phyloP scores from a whole-genome alignment of 2,888 invertebrate species.

The Pollenia griseotomentosa region DNA sequence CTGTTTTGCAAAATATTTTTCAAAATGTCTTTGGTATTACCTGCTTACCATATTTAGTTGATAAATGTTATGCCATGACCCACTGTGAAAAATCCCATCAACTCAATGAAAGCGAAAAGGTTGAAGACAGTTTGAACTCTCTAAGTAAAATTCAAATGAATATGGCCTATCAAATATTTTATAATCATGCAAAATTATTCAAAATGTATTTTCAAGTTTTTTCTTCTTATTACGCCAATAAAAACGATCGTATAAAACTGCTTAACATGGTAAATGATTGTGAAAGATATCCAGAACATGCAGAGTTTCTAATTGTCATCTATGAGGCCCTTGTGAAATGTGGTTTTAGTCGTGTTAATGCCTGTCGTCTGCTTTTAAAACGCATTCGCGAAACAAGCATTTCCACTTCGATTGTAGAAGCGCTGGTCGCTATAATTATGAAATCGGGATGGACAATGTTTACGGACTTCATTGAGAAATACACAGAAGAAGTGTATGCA shows the following conservation, averaged over 20 bases:
- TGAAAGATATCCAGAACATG: conserved; percentile 74
- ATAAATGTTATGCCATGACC: conserved; percentile 56
- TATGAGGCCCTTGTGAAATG: conserved; percentile 71
- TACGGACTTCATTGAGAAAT: conserved; percentile 74
- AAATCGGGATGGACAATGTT: conserved; percentile 77
- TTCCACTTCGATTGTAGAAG: conserved; percentile 67
- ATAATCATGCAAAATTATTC: conserved; percentile 72
- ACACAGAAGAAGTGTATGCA: conserved; percentile 59
- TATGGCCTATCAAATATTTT: conserved; percentile 68
- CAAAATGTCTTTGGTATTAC: conserved; percentile 71
- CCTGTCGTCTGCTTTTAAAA: conserved; percentile 73
- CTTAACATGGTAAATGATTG: conserved; percentile 75
- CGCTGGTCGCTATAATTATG: conserved; percentile 75
- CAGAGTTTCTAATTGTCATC: conserved; percentile 62
- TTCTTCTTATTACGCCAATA: conserved; percentile 71
- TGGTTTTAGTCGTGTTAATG: conserved; percentile 74
- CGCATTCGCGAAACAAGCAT: conserved; percentile 56
- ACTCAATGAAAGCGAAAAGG: conserved; percentile 52
- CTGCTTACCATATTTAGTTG: conserved; percentile 72
- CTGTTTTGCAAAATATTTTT: conserved; percentile 32
- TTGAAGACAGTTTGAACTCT: conserved; percentile 51
- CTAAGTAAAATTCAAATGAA: conserved; percentile 54
- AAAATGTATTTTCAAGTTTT: conserved; percentile 71
- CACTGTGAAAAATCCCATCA: conserved; percentile 68
- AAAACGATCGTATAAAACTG: conserved; percentile 73